Evolutionary conservation across 1,140 invertebrate species (phyloP).

Genomic region (Portunus trituberculatus): DNA sequence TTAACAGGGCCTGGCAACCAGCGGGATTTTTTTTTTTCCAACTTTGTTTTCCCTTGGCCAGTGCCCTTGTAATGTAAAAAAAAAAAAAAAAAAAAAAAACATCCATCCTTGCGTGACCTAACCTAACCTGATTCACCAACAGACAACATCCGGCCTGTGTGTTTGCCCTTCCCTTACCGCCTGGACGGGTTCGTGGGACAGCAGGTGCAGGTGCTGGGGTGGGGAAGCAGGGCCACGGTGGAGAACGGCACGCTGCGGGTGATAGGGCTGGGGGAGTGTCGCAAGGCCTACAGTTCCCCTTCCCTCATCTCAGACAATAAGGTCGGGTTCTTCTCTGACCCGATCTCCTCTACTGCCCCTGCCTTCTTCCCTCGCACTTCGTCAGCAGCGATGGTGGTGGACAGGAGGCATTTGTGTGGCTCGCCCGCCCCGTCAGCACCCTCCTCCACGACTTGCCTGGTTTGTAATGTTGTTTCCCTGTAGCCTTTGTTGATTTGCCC

Average conservation of each 20-base stretch:
- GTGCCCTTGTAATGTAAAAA: not conserved
- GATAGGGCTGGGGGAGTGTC: not conserved
- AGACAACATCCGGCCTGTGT: slow-evolving; percentile 28
- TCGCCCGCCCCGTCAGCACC: not conserved
- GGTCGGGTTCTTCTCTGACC: not conserved
- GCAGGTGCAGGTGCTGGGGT: not conserved
- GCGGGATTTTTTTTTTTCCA: no score
- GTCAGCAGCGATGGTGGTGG: not conserved
- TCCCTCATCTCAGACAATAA: not conserved
- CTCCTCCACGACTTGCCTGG: not conserved
- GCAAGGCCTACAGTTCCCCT: not conserved
- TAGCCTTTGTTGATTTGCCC: no score
- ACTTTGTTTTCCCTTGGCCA: no score
- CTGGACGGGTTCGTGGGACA: slow-evolving; percentile 25
- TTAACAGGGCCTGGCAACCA: no score
- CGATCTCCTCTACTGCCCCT: not conserved
- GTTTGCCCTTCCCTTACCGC: slow-evolving; percentile 32
- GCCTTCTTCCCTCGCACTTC: not conserved
- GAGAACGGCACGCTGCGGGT: not conserved
- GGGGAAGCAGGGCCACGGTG: not conserved
- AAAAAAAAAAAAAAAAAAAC: no score
- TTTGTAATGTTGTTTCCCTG: not conserved
- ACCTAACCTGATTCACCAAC: not conserved
- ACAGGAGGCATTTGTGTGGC: not conserved
- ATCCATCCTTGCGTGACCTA: not conserved